A percentile compares a stretch with the other conserved stretches of the same genome.
Evolutionary conservation across 2,888 invertebrate genomes (phyloP).

Genomic region (Eretmocerus hayati): DNA sequence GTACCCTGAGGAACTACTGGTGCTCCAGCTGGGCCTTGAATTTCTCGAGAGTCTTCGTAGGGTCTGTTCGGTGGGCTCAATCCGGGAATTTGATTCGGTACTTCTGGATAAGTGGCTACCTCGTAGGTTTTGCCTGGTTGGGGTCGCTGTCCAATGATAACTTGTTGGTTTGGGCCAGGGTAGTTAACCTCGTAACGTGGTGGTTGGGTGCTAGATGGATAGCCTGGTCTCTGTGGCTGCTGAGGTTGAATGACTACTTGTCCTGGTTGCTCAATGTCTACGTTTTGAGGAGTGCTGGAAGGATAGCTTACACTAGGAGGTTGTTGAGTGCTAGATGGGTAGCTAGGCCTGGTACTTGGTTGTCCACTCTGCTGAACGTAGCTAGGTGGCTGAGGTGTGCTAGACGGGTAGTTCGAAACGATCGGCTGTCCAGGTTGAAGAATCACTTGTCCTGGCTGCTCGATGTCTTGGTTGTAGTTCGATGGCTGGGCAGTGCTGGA

Average conservation of each 20-base stretch:
- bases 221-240: constrained; percentile 8
- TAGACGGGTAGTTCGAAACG: background rate
- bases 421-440: background rate
- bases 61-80: background rate
- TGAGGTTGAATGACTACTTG: constrained; percentile 32
- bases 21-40: background rate
- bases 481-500: too few species aligned
- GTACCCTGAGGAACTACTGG: background rate
- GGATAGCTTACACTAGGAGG: too few species aligned
- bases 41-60: background rate
- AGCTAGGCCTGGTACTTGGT: too few species aligned
- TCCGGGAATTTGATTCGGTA: constrained; percentile 6
- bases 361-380: too few species aligned
- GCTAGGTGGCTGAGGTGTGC: background rate
- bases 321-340: background rate
- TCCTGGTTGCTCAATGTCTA: constrained; percentile 4
- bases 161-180: background rate
- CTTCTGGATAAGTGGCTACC: constrained; percentile 3
- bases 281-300: too few species aligned
- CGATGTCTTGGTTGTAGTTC: too few species aligned
- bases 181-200: too few species aligned
- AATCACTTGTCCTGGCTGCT: too few species aligned
- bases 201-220: too few species aligned
- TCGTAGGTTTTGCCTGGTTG: constrained; percentile 9
- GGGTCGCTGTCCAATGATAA: background rate